phyloP scores from a whole-genome alignment of 64 coral and sea anemone species.

The Actinia tenebrosa region DNA sequence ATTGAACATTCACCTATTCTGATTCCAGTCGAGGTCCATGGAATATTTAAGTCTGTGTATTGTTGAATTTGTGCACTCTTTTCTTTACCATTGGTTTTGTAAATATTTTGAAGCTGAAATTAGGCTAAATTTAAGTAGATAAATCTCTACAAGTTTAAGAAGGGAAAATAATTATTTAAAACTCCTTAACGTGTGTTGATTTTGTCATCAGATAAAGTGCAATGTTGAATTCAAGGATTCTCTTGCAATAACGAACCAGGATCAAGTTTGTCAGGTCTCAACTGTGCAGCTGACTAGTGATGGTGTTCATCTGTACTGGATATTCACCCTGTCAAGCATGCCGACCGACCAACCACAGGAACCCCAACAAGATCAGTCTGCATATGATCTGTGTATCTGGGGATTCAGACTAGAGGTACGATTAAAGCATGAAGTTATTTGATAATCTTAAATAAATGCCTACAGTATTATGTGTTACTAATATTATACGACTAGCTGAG shows the following conservation, averaged over 20 bases:
- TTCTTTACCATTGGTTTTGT: too few species aligned
- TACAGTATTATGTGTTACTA: too few species aligned
- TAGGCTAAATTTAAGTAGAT: too few species aligned
- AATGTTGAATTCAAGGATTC: constrained; percentile 1
- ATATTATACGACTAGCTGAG: too few species aligned
- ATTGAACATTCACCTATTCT: too few species aligned
- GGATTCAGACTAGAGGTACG: not conserved
- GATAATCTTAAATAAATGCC: not conserved
- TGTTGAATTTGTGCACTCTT: too few species aligned
- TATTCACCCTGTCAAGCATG: constrained; percentile 19
- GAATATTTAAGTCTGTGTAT: too few species aligned
- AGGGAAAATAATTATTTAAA: too few species aligned
- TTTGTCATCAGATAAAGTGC: not conserved
- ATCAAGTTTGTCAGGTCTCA: not conserved
- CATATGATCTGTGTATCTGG: constrained; percentile 11
- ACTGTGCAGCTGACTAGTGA: constrained; percentile 57
- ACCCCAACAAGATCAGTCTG: not conserved
- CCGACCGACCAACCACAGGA: not conserved
- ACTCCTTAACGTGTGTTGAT: not conserved
- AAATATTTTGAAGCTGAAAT: too few species aligned
- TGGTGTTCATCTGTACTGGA: constrained; percentile 54
- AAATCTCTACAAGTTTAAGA: too few species aligned
- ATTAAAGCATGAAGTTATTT: not conserved
- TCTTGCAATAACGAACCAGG: not conserved
- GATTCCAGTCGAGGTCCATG: too few species aligned